Base-by-base conservation (phyloP, 1,140 invertebrate species). In the Leptinotarsa lineolata region DNA sequence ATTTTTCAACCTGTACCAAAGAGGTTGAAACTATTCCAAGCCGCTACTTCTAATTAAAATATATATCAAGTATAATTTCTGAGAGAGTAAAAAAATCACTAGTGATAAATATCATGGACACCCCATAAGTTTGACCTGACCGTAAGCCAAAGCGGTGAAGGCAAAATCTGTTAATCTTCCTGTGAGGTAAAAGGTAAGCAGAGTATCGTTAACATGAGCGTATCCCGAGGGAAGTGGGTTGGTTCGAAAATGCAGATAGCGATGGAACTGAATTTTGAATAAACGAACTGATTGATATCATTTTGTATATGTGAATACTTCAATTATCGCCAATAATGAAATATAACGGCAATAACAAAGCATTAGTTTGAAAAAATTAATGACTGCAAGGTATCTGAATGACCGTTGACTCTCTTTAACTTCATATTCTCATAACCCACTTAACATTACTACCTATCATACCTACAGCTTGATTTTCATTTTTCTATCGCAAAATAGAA, bases 81-180 rank as follows among this genome's bases (percentile, higher is more conserved):
- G 48, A 54, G 6, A 15, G 15, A 54, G 48, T 39, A 54, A 54
- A 54, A 54, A 54, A n/a, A 54, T 54, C 16, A 54, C 48, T 60
- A 58, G 59, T n/a, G 54, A 58, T 70, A 70, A 60, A 60, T 70
- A 39, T 22, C 54, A n/a, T 60, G 11, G 45, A 39, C 48, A 58
- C 46, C 22, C 44, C 44, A 48, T 48, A 39, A 21, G 59, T n/a
- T 18, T 30, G n/a, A 30, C 54, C 46, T 70, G 54, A 30, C 15
- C 22, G 69, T 15, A 8, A 12, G 48, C 45, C 58, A n/a, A 6
- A 24, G 68, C 45, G 54, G 59, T 70, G 30, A 20, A 54, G 48
- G 39, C 59, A 69, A 16, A 54, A 54, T 69, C n/a, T 70, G 15
- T 65, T 39, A 12, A 39, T 30, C 21, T 70, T 58, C 21, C 16